Evolutionary conservation across 2,113 vertebrate genomes (phyloP).

Genomic region (Colaptes auratus): DNA sequence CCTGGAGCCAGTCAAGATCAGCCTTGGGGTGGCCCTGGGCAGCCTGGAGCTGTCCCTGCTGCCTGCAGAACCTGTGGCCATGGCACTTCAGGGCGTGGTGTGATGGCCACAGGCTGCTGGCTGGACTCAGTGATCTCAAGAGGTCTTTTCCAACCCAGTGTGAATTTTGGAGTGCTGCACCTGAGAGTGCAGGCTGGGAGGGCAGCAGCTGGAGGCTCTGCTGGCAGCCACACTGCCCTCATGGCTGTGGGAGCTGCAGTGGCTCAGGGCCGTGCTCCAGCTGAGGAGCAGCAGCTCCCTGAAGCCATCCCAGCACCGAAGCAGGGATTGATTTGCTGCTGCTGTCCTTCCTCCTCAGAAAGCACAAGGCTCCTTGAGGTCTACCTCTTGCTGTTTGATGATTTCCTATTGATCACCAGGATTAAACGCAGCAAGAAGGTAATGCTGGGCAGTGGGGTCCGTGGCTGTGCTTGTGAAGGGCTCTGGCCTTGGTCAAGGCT

Average conservation of each 20-base stretch:
- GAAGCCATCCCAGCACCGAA: background rate
- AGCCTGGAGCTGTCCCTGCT: too few species aligned
- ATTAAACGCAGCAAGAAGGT: constrained; percentile 89
- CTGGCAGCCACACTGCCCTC: background rate
- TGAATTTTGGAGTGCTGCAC: background rate
- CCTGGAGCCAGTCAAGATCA: background rate
- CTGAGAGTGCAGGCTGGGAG: background rate
- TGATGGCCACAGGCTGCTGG: background rate
- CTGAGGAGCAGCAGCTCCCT: background rate
- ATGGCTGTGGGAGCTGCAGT: background rate
- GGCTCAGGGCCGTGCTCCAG: background rate
- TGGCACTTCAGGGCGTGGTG: too few species aligned
- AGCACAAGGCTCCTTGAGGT: constrained; percentile 85
- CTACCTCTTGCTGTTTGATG: constrained; percentile 90
- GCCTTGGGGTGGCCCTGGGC: background rate
- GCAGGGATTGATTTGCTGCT: background rate
- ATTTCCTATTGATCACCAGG: constrained; percentile 92
- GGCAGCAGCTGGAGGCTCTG: background rate
- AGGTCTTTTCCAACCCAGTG: background rate
- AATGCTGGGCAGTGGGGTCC: background rate
- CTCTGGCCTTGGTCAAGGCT: background rate
- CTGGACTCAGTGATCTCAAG: background rate
- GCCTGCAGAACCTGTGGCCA: too few species aligned
- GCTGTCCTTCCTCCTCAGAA: constrained; percentile 72
- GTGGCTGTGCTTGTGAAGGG: accelerated